A percentile compares a stretch with the other conserved stretches of the same genome.
These are phyloP conservation scores for Stegodyphus mimosarum DNA, from an alignment of 1,140 invertebrate species.

Conservation along the genomic window DNA sequence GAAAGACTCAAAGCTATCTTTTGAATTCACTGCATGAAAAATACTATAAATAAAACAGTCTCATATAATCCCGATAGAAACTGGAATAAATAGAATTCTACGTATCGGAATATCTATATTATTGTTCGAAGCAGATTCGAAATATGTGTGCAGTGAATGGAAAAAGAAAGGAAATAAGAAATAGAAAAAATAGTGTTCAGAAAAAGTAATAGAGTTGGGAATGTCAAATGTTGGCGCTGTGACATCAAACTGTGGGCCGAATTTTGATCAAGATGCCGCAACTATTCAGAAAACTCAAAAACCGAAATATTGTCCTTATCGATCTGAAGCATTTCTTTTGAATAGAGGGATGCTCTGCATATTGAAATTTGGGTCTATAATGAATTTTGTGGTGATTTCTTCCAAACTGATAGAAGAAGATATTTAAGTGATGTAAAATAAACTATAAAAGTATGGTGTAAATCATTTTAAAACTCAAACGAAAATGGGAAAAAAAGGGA, in stretches of 20 bases:
- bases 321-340: conserved; percentile 12
- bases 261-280: conserved; percentile 56
- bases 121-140: conserved; percentile 38
- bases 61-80: neutral
- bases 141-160: conserved; percentile 33
- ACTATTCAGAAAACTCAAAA: conserved; percentile 52
- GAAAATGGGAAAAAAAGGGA: too few species aligned
- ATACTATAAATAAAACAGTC: neutral
- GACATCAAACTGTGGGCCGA: conserved; percentile 55
- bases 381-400: too few species aligned
- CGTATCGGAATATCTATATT: conserved; percentile 11
- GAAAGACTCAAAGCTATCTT: too few species aligned
- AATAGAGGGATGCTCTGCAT: conserved; percentile 28
- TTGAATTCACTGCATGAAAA: neutral
- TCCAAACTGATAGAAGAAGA: too few species aligned
- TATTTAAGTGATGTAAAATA: too few species aligned
- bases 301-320: conserved; percentile 56
- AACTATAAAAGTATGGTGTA: too few species aligned
- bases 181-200: too few species aligned
- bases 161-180: too few species aligned
- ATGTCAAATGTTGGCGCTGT: conserved; percentile 41
- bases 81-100: conserved; percentile 49
- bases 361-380: neutral
- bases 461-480: too few species aligned
- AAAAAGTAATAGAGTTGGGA: conserved; percentile 47